Evolutionary conservation across 2,888 invertebrate genomes (phyloP).

Genomic region (Noctua pronuba): DNA sequence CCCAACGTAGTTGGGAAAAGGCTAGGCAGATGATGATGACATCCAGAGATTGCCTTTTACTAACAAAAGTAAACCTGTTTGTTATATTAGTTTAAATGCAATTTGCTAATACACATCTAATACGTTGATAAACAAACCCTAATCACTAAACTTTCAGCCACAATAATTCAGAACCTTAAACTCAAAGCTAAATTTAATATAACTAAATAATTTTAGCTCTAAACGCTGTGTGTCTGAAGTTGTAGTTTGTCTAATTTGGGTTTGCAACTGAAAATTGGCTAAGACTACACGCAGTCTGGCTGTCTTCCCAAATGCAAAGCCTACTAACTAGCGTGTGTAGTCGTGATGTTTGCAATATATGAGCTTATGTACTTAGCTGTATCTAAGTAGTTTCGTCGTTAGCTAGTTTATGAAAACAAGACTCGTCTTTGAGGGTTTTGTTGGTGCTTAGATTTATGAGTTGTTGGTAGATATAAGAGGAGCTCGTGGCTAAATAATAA

Average conservation of each 20-base stretch:
- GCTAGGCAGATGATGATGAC: too few species aligned
- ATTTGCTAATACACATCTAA: conserved; percentile 17
- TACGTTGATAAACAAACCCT: conserved; percentile 11
- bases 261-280: conserved; percentile 62
- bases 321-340: conserved; percentile 36
- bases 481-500: too few species aligned
- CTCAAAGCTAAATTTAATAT: conserved; percentile 44
- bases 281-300: conserved; percentile 51
- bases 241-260: conserved; percentile 66
- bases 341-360: conserved; percentile 41
- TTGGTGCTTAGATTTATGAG: background rate
- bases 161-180: conserved; percentile 37
- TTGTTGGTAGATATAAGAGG: too few species aligned
- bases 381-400: conserved; percentile 1
- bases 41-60: too few species aligned
- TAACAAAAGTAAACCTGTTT: background rate
- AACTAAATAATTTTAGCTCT: conserved; percentile 60
- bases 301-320: conserved; percentile 54
- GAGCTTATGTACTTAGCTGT: conserved; percentile 24
- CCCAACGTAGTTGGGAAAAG: too few species aligned
- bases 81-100: background rate
- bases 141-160: conserved; percentile 49
- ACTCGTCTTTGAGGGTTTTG: conserved; percentile 17
- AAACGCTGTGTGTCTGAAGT: conserved; percentile 47
- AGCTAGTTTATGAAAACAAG: conserved; percentile 1